These are phyloP conservation scores for Notiomystis cincta DNA, from an alignment of 2,113 vertebrate genomes.

Conservation along the genomic window DNA sequence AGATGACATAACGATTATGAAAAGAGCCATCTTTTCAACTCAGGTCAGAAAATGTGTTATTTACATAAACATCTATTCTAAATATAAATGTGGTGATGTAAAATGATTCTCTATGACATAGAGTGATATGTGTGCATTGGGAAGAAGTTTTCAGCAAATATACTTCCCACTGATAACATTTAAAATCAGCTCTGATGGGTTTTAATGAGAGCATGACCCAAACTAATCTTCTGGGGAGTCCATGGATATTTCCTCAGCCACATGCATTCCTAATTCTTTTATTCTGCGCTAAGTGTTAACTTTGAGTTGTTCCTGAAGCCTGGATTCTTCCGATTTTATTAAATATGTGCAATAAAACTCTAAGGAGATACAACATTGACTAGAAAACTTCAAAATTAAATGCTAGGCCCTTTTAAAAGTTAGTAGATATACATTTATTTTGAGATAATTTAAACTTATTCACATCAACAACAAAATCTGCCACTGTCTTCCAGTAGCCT, in stretches of 20 bases:
- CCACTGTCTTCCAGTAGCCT: background rate
- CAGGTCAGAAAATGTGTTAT: slow-evolving; percentile 77
- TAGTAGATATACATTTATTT: background rate
- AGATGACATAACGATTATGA: slow-evolving; percentile 95
- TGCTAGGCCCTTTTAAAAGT: background rate
- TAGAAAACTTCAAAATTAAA: background rate
- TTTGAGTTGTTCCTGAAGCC: background rate
- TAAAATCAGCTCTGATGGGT: background rate
- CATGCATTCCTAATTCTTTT: background rate
- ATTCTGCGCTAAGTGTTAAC: background rate
- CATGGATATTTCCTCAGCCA: background rate
- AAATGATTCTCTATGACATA: background rate
- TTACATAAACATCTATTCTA: background rate
- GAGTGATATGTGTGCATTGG: background rate
- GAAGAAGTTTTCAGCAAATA: background rate
- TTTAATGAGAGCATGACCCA: background rate
- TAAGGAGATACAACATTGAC: background rate
- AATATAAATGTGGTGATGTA: background rate
- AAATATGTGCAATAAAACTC: background rate
- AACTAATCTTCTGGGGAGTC: background rate
- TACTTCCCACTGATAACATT: background rate
- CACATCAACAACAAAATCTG: background rate
- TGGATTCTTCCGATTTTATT: background rate
- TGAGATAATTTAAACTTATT: background rate
- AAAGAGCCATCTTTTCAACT: slow-evolving; percentile 95